Conservation (phyloP, 1,140 invertebrate species). For the Drosophila kurseongensis region DNA sequence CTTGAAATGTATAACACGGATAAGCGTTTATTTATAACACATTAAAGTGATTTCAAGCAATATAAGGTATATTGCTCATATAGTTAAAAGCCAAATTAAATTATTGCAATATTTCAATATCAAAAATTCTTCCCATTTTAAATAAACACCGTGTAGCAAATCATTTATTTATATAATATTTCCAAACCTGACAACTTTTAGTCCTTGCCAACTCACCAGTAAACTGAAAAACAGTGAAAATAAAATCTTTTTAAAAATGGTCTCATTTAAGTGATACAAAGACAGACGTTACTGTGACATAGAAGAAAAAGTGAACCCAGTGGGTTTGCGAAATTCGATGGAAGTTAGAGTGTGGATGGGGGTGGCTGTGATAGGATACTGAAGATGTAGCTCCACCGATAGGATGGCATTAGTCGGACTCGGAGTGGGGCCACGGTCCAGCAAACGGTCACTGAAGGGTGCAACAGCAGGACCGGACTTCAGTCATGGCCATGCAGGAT, state of each 20-base stretch:
- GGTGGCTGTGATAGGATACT: conserved; percentile 21
- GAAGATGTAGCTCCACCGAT: conserved; percentile 47
- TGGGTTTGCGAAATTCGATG: background rate
- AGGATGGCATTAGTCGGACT: conserved; percentile 7
- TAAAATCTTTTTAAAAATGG: background rate
- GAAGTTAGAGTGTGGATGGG: background rate
- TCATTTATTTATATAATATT: too few relatives aligned
- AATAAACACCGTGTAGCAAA: too few relatives aligned
- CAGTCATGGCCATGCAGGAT: conserved; percentile 56
- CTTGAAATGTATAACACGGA: background rate
- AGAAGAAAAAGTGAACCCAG: conserved; percentile 30
- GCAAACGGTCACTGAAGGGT: conserved; percentile 35
- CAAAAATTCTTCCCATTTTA: too few relatives aligned
- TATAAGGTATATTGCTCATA: too few relatives aligned
- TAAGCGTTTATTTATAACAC: too few relatives aligned
- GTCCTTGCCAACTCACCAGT: background rate
- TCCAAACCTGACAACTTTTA: too few relatives aligned
- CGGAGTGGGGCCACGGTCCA: conserved; percentile 23
- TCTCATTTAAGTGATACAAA: background rate
- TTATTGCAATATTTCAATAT: too few relatives aligned
- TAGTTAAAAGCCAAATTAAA: too few relatives aligned
- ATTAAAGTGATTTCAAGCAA: too few relatives aligned
- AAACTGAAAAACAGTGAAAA: background rate
- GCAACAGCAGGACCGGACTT: conserved; percentile 33
- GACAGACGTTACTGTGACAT: conserved; percentile 22